Base-by-base conservation (phyloP, 2,113 vertebrate species). In the Ammospiza nelsoni region DNA sequence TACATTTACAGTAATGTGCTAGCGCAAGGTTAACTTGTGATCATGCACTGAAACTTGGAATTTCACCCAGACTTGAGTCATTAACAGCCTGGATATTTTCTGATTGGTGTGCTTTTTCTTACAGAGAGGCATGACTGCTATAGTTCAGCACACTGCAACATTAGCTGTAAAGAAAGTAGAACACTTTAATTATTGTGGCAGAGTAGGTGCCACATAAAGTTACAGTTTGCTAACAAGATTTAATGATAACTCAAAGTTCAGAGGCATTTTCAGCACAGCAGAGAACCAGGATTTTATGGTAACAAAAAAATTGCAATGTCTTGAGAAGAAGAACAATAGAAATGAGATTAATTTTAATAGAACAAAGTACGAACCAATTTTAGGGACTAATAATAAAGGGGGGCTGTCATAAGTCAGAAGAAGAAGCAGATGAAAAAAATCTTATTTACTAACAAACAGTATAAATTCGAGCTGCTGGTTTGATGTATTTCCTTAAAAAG, bases 1-100 rank as follows among this genome's bases (percentile, higher is more conserved):
- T 78, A 84, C 88, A 92, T 37, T 96, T 91, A 48, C 71, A 80
- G 89, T 89, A 96, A 91, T 89, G 73, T 58, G 68, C 44, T 92
- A n/a, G 77, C 81, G 15, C 71, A 91, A 96, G 74, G 77, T 77
- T 91, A 94, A 72, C 39, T 91, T 89, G 69, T 92, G 92, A 66
- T 96, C 67, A 91, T 93, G 69, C 66, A 95, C 23, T 72, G 73
- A 61, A 95, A 83, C 72, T 77, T 67, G 39, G 52, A 88, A 94
- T 88, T 93, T 95, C 37, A 84, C 22, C 15, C 57, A 86, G n/a
- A 74, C 6, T 3, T 23, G 57, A 88, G 44, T 75, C 72, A 84
- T 87, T 96, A 85, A 75, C 62, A 55, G 43, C 22, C 12, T 22
- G 35, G 35, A 39, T 52, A 62, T 78, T 68, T 90, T 92, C 65